Conservation (phyloP, 2,888 invertebrate species). For the Drosophila paramelanica region DNA sequence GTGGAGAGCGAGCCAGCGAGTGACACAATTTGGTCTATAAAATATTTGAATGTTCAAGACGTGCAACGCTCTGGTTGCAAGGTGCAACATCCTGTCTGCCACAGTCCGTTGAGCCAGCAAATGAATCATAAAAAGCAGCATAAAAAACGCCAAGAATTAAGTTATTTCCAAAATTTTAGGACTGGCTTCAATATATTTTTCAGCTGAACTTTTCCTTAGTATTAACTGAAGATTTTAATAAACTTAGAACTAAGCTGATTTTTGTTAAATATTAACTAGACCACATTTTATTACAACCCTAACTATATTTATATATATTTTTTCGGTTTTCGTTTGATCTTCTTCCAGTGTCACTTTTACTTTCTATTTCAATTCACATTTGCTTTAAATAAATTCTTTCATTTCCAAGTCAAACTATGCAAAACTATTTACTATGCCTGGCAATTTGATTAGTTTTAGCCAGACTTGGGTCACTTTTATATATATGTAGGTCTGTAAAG, state of each 20-base stretch:
- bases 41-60: constrained; percentile 66
- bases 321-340: no score
- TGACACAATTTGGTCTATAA: constrained; percentile 72
- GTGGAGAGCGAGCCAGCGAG: constrained; percentile 11
- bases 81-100: constrained; percentile 32
- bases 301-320: no score
- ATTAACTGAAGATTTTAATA: no score
- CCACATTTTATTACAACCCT: no score
- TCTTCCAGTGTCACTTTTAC: no score
- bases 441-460: constrained; percentile 22
- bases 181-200: neutral
- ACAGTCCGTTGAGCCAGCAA: constrained; percentile 7
- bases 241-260: no score
- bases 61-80: constrained; percentile 40
- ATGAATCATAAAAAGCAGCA: constrained; percentile 15
- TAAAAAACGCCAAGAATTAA: constrained; percentile 10
- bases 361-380: neutral
- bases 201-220: neutral
- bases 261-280: no score
- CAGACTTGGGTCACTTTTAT: constrained; percentile 10
- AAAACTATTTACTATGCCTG: constrained; percentile 13
- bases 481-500: constrained; percentile 36
- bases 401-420: constrained; percentile 11
- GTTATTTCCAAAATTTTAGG: constrained; percentile 6
- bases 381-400: neutral